These are phyloP conservation scores for Neosilurus mollespiculum DNA, from an alignment of 2,797 vertebrate species.

Conservation along the genomic window DNA sequence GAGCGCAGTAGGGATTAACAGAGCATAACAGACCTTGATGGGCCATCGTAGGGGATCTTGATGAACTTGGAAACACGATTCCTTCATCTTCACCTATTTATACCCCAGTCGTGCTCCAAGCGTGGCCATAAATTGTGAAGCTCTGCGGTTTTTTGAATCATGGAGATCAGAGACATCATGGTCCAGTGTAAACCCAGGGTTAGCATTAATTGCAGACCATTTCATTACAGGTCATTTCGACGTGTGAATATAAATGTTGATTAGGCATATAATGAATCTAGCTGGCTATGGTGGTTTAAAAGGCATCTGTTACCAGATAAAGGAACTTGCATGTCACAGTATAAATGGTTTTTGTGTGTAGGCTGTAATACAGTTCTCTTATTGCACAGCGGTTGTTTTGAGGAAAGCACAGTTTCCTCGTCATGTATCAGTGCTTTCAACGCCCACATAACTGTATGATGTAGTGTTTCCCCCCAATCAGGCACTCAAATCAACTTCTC, in stretches of 20 bases:
- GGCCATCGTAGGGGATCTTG: too few species aligned
- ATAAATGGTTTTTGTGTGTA: neutral
- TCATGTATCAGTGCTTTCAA: neutral
- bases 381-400: neutral
- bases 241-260: neutral
- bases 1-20: too few species aligned
- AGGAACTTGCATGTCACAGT: neutral
- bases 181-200: too few species aligned
- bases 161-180: too few species aligned
- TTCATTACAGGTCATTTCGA: neutral
- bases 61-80: too few species aligned
- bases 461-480: neutral
- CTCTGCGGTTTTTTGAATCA: too few species aligned
- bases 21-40: too few species aligned
- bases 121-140: too few species aligned
- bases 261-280: neutral
- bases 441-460: neutral
- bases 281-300: neutral
- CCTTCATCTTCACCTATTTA: too few species aligned
- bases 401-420: neutral
- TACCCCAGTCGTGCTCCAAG: too few species aligned
- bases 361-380: neutral
- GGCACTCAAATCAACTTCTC: neutral
- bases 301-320: neutral
- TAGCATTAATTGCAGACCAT: neutral